phyloP scores from a whole-genome alignment of 2,888 invertebrate species.

The Gymnocheta viridis region DNA sequence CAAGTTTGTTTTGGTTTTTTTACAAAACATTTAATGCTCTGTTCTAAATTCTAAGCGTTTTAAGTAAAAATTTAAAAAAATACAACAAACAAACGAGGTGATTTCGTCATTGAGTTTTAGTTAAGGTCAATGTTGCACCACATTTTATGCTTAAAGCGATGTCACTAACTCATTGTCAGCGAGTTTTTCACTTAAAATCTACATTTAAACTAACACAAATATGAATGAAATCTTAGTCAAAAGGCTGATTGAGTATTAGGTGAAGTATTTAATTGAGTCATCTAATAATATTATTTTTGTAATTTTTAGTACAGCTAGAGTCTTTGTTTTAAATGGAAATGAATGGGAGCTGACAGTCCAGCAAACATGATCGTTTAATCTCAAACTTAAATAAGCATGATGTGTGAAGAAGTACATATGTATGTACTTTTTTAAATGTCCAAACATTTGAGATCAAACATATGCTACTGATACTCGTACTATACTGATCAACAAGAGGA shows the following conservation, averaged over 20 bases:
- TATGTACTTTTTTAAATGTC: too few relatives aligned
- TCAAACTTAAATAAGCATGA: too few relatives aligned
- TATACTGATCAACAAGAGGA: too few relatives aligned
- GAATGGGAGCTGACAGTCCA: too few relatives aligned
- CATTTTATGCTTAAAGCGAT: constrained; percentile 62
- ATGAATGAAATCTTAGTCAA: constrained; percentile 55
- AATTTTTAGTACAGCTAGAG: too few relatives aligned
- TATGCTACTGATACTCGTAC: too few relatives aligned
- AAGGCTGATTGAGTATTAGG: constrained; percentile 31
- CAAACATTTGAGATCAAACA: too few relatives aligned
- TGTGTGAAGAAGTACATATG: too few relatives aligned
- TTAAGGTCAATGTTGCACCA: constrained; percentile 70
- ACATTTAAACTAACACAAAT: constrained; percentile 22
- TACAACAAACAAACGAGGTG: constrained; percentile 28
- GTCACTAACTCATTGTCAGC: constrained; percentile 68
- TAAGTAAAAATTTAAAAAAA: constrained; percentile 10
- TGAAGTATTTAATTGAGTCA: constrained; percentile 55
- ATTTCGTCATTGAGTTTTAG: constrained; percentile 67
- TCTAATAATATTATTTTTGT: too few relatives aligned
- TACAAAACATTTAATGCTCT: constrained; percentile 45
- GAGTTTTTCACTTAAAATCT: constrained; percentile 62
- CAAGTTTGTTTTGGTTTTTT: constrained; percentile 56
- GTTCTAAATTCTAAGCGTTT: constrained; percentile 65
- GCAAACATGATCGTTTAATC: too few relatives aligned
- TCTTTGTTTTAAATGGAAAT: too few relatives aligned